Evolutionary conservation across 2,888 invertebrate species (phyloP).

Genomic region (Zelleria hepariella): DNA sequence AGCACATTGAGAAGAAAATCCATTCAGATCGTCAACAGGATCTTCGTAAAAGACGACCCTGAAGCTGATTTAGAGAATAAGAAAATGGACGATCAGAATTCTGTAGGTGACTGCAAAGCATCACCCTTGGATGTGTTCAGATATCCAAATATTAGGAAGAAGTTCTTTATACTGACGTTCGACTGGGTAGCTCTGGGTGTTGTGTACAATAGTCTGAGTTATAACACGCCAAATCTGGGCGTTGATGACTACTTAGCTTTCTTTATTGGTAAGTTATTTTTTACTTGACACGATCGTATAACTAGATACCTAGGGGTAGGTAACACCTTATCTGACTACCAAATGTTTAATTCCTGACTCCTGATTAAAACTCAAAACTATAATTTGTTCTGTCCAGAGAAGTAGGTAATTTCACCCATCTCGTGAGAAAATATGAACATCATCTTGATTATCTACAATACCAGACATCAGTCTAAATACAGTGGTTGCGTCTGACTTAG

Average conservation of each 20-base stretch:
- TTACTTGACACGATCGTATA: no score
- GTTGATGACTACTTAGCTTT: conserved; percentile 79
- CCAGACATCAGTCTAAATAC: no score
- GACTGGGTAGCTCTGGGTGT: conserved; percentile 79
- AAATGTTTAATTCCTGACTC: no score
- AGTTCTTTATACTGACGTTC: conserved; percentile 75
- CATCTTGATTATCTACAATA: no score
- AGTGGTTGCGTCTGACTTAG: no score
- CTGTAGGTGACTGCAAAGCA: conserved; percentile 64
- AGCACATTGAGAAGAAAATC: conserved; percentile 50
- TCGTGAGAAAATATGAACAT: no score
- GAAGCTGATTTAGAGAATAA: conserved; percentile 46
- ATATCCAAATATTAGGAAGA: conserved; percentile 77
- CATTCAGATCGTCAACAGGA: conserved; percentile 41
- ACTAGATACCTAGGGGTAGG: no score
- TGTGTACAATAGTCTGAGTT: conserved; percentile 77
- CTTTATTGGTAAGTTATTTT: conserved; percentile 75
- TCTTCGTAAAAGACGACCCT: conserved; percentile 37
- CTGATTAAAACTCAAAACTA: no score
- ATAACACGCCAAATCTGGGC: conserved; percentile 77
- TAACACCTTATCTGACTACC: no score
- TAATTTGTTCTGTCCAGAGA: no score
- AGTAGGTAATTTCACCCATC: no score
- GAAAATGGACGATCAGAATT: conserved; percentile 55
- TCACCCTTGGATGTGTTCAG: conserved; percentile 75